phyloP scores from a whole-genome alignment of 2,797 vertebrate species.

The Xiphophorus birchmanni region DNA sequence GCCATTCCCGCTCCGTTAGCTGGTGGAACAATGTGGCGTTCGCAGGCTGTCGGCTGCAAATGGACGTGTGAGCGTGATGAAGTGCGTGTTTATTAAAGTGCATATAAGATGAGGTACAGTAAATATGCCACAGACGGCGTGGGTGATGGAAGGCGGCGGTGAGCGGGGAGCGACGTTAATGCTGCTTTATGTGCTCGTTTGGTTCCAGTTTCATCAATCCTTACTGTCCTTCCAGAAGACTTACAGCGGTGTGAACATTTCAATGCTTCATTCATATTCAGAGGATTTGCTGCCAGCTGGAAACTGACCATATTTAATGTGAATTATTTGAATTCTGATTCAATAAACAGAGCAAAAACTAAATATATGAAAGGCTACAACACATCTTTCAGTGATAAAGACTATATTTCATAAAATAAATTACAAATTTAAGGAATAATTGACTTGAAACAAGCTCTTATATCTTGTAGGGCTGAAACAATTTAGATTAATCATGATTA shows the following conservation, averaged over 20 bases:
- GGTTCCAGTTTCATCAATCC: conserved; percentile 8
- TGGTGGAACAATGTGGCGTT: conserved; percentile 43
- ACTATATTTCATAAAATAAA: neutral
- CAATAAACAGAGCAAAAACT: neutral
- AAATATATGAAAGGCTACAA: neutral
- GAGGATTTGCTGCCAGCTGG: neutral
- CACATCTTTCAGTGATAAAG: neutral
- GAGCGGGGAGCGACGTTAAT: neutral
- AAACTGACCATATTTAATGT: conserved; percentile 7
- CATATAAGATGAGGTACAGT: conserved; percentile 19
- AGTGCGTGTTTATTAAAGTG: conserved; percentile 15
- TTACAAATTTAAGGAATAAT: neutral
- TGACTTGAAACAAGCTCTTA: no score
- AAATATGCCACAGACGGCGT: conserved; percentile 18
- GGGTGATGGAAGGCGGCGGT: neutral
- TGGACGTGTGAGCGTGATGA: conserved; percentile 36
- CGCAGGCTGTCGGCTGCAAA: conserved; percentile 33
- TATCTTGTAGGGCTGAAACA: no score
- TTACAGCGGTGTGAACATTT: neutral
- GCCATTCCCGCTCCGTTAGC: conserved; percentile 38
- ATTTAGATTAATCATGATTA: no score
- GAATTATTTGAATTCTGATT: neutral
- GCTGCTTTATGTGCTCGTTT: conserved; percentile 18
- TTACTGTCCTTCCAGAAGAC: neutral
- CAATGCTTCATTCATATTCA: neutral